phyloP scores from a whole-genome alignment of 64 coral and sea anemone genomes.

The Catalaphyllia jardinei region DNA sequence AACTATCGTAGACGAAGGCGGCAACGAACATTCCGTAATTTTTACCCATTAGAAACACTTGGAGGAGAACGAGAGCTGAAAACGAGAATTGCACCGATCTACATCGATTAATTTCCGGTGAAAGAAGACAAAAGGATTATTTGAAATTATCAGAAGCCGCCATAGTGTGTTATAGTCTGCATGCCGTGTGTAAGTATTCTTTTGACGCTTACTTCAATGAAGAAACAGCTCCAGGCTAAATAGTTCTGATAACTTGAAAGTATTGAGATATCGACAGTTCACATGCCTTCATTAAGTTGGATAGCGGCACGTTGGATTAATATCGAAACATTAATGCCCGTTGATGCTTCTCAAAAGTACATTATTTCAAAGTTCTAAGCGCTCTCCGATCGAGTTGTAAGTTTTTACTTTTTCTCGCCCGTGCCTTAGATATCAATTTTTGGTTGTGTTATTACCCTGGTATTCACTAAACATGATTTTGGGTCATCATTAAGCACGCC shows the following conservation, averaged over 20 bases:
- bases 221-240: background rate
- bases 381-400: background rate
- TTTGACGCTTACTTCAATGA: background rate
- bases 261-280: background rate
- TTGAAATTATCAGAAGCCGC: background rate
- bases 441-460: background rate
- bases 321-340: background rate
- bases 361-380: constrained; percentile 1
- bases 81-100: constrained; percentile 28
- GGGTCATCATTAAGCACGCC: background rate
- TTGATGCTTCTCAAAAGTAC: background rate
- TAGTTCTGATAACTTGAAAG: background rate
- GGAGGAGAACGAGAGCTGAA: background rate
- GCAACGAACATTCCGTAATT: background rate
- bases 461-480: background rate
- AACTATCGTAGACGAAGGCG: background rate
- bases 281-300: background rate
- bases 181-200: constrained; percentile 33
- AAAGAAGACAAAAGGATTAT: constrained; percentile 30
- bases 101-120: constrained; percentile 29
- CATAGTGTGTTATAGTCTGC: background rate
- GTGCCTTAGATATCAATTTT: background rate
- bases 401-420: background rate
- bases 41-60: background rate
- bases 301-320: background rate